Percentiles rank a stretch among this genome's conserved stretches.
Conservation (phyloP, 2,797 vertebrate genomes). For the Clamator glandarius region DNA sequence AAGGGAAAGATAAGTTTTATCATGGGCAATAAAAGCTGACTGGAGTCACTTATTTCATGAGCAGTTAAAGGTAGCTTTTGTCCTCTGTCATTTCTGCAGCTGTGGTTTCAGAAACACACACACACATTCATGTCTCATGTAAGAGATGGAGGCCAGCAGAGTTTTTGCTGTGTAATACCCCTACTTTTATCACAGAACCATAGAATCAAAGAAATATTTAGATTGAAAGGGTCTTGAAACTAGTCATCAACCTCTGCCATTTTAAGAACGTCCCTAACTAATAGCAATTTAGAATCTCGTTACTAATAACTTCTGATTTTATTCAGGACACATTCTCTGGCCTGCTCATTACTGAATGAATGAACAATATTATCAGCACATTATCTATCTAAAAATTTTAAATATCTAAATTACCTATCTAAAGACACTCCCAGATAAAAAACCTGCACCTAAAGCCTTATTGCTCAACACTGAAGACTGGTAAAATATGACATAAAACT, state of each 20-base stretch:
- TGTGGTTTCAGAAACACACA: neutral
- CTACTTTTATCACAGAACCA: neutral
- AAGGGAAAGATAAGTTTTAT: neutral
- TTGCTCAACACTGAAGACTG: neutral
- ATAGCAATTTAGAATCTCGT: neutral
- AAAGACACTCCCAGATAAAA: neutral
- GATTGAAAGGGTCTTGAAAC: neutral
- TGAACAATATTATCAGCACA: neutral
- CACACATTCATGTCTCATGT: neutral
- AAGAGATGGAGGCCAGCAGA: neutral
- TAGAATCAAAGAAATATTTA: neutral
- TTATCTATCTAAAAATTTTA: neutral
- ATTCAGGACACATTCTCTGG: neutral
- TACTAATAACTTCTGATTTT: neutral
- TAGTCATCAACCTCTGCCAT: neutral
- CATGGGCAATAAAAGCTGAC: neutral
- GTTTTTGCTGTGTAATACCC: neutral
- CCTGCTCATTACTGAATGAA: neutral
- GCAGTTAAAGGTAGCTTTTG: neutral
- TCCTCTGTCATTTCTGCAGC: neutral
- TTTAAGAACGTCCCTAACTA: neutral
- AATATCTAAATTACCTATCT: neutral
- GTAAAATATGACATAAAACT: neutral
- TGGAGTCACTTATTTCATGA: neutral
- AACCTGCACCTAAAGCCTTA: neutral